Evolutionary conservation across 2,113 vertebrate species (phyloP), one percentile per base, ranked within the genome.

Genomic region (Petromus typicus): DNA sequence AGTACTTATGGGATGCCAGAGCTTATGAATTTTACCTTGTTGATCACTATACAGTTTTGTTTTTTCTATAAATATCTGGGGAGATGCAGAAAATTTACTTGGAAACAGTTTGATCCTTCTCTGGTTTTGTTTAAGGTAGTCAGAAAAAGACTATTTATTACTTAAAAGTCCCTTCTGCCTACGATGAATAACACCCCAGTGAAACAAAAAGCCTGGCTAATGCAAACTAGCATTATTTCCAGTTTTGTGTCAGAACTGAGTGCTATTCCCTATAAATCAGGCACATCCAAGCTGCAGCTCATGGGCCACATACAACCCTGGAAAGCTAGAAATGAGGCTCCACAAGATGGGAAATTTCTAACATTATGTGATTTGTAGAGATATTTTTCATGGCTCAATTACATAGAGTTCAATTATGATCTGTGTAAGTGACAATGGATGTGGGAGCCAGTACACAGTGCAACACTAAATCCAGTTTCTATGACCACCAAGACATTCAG

Each of bases 51-150:
- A 73, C 75, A 48, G 13, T 86, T 86, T 90, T 18, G 23, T 73
- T 57, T 63, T 63, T 95, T 87, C 67, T 73, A 32, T 61, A 91
- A 91, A 71, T 57, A 51, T 67, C 64, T 25, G 64, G 45, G 82
- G 34, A 16, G 10, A 20, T 67, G 0, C 43, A 90, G 57, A 22
- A 64, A 80, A 43, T 4, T 85, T 94, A 85, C 34, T 76, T 54
- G 59, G 48, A 93, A 96, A 90, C 7, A 66, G 13, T 43, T 64
- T 89, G 51, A 87, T 14, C 6, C 22, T 61, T 56, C 56, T 76
- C 25, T 64, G 25, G 23, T 56, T 92, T 87, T 63, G 3, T 20
- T 71, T 25, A n/a, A 94, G 84, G 13, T 59, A 1, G 93, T 89
- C 66, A 56, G 32, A 45, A 30, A 86, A 75, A 0, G 20, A 30